A percentile compares a stretch with the other conserved stretches of the same genome.
Conservation (phyloP, 2,113 vertebrate genomes). For the Neodon shergylaensis region DNA sequence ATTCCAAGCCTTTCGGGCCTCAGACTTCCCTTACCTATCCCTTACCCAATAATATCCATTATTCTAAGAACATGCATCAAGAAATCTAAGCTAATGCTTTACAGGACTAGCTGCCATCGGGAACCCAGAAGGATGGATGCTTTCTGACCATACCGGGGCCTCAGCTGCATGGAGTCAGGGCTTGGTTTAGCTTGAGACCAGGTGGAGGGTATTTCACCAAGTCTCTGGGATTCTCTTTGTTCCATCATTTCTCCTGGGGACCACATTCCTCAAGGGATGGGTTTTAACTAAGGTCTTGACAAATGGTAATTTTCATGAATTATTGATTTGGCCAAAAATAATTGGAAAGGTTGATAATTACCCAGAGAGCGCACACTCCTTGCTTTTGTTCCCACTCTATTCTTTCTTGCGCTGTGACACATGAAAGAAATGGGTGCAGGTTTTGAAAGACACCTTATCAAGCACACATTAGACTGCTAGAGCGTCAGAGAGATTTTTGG, state of each 20-base stretch:
- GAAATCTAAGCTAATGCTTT: neutral
- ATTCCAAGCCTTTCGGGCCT: neutral
- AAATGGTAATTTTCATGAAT: slow-evolving; percentile 69
- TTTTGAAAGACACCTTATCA: slow-evolving; percentile 26
- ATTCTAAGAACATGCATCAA: neutral
- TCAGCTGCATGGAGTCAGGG: slow-evolving; percentile 10
- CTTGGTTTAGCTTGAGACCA: slow-evolving; percentile 47
- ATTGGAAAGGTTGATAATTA: slow-evolving; percentile 66
- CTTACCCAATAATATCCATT: neutral
- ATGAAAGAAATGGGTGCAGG: neutral
- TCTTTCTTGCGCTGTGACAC: slow-evolving; percentile 35
- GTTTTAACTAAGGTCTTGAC: slow-evolving; percentile 65
- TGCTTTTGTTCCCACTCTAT: slow-evolving; percentile 8
- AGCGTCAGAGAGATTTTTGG: neutral
- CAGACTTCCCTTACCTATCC: neutral
- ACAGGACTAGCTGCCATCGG: neutral
- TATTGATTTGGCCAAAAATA: slow-evolving; percentile 71
- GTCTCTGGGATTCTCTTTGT: slow-evolving; percentile 64
- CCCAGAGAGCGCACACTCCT: neutral
- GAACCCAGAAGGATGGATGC: neutral
- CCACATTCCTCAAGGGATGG: neutral
- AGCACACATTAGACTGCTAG: neutral
- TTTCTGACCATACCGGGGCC: slow-evolving; percentile 16
- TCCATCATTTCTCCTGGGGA: slow-evolving; percentile 13
- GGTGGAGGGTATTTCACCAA: slow-evolving; percentile 30